Evolutionary conservation across 2,888 invertebrate genomes (phyloP).

Genomic region (Agelastica alni): DNA sequence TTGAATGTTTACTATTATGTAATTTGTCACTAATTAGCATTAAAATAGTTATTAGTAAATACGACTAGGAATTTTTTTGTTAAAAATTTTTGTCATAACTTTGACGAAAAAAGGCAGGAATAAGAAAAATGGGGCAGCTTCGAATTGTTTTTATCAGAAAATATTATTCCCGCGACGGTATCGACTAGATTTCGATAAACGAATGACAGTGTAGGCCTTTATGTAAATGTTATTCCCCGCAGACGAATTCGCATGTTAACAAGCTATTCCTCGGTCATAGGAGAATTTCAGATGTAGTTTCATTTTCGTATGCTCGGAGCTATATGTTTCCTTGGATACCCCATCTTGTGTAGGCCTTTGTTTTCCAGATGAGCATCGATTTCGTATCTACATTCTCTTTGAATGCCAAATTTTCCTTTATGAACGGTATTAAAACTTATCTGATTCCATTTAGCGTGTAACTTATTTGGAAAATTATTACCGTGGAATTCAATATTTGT

Average conservation of each 20-base stretch:
- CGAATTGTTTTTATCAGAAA: too few relatives aligned
- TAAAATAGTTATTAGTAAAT: too few relatives aligned
- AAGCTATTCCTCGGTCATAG: constrained; percentile 15
- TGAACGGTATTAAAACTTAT: constrained; percentile 12
- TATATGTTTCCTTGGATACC: constrained; percentile 20
- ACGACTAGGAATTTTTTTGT: too few relatives aligned
- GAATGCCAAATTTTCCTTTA: constrained; percentile 5
- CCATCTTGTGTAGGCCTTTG: constrained; percentile 18
- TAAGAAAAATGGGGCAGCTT: too few relatives aligned
- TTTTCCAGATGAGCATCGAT: constrained; percentile 20
- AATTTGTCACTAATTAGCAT: too few relatives aligned
- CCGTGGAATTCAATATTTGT: too few relatives aligned
- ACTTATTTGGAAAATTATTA: too few relatives aligned
- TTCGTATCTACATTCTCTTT: constrained; percentile 18
- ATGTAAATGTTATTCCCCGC: constrained; percentile 20
- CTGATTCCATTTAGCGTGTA: too few relatives aligned
- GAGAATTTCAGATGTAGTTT: constrained; percentile 15
- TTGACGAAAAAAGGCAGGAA: too few relatives aligned
- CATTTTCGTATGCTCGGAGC: constrained; percentile 20
- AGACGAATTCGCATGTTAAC: constrained; percentile 25
- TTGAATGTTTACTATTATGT: too few relatives aligned
- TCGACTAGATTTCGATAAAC: constrained; percentile 12
- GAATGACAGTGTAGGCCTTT: constrained; percentile 12
- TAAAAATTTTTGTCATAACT: too few relatives aligned
- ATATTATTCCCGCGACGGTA: neutral